Evolutionary conservation across 2,797 vertebrate species (phyloP).

Genomic region (Lates japonicus): DNA sequence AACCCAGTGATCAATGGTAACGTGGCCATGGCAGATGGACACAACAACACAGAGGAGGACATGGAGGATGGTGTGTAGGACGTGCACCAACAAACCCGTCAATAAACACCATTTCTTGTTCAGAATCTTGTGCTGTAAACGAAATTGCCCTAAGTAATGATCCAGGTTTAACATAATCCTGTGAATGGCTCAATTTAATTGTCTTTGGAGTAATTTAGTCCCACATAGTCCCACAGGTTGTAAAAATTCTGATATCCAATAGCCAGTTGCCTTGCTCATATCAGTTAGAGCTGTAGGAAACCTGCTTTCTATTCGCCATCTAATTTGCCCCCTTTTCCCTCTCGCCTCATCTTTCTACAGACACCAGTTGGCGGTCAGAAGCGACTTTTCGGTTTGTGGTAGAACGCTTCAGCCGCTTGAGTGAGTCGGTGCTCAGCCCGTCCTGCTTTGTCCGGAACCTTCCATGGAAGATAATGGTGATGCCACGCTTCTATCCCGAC

Average conservation of each 20-base stretch:
- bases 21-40: constrained; percentile 96
- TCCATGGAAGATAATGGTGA: constrained; percentile 99
- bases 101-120: not conserved
- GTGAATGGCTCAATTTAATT: not conserved
- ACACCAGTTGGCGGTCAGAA: constrained; percentile 99
- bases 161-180: not conserved
- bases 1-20: constrained; percentile 99
- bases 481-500: constrained; percentile 98
- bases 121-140: not conserved
- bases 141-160: not conserved
- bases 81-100: not conserved
- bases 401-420: constrained; percentile 97
- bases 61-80: constrained; percentile 96
- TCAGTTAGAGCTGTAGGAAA: not conserved
- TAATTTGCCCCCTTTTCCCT: not conserved
- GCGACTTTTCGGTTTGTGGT: constrained; percentile 98
- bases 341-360: constrained; percentile 76
- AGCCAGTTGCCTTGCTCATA: not conserved
- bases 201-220: not conserved
- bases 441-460: constrained; percentile 99
- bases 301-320: not conserved
- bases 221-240: not conserved
- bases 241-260: not conserved
- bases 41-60: constrained; percentile 98
- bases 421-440: constrained; percentile 98